Evolutionary conservation across 2,113 vertebrate species (phyloP), one percentile per base, ranked within the genome.

Genomic region (Scolopax mira): DNA sequence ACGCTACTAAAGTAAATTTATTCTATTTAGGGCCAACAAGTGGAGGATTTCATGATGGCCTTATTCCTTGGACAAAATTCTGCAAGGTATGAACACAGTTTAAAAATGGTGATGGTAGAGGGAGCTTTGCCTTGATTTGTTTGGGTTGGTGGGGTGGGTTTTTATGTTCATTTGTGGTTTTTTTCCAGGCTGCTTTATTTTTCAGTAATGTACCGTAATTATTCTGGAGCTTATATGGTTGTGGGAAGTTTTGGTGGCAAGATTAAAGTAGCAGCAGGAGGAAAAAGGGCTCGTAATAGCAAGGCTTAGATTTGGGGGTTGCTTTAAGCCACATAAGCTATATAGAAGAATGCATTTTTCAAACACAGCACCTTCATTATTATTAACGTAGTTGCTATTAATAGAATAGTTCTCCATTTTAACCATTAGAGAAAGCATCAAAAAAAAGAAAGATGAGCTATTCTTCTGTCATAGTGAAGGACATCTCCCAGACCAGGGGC

Each of bases 1-100:
- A 39, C 5, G 3, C 87, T 21, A 65, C 78, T 93, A 42, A 96
- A 88, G 33, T 61, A 11, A 28, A 8, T 74, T 74, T 60, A 1
- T 79, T 86, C 77, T 91, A 16, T 65, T 55, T 88, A 99, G 99
- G 99, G 75, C 83, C 97, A 46, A 27, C 90, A 61, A 98, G 95
- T 9, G 98, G 97, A 72, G 92, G 98, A 87, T 96, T 98, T 95
- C 98, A 98, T 0, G 99, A 99, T 4, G 99, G 99, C 72, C 98
- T 98, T 6, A 99, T 99, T 94, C 99, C 98, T 8, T 99, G 99
- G 99, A 98, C 97, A 17, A 98, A 98, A 94, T 99, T 99, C 96
- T 99, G 99, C 97, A 99, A 99, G 99, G 99, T 99, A 95, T 70
- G 97, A 64, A 25, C 11, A 10, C 15, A 25, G 4, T 57, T 93